Percentiles rank a stretch among this genome's conserved stretches.
Conservation (phyloP, 2,888 invertebrate genomes). For the Eledone cirrhosa region DNA sequence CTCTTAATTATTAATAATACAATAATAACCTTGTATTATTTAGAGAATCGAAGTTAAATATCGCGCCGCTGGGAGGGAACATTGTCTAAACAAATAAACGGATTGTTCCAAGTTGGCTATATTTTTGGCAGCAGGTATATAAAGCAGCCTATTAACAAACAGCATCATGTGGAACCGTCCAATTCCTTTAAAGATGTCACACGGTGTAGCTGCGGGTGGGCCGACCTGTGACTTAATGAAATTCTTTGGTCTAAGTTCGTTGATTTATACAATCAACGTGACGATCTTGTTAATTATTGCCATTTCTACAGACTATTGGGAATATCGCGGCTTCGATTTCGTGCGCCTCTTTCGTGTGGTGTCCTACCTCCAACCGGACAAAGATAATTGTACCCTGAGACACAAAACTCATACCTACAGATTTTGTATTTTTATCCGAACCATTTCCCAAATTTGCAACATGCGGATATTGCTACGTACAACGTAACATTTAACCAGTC, state of each 20-base stretch:
- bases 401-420: slow-evolving; percentile 50
- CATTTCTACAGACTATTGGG: slow-evolving; percentile 60
- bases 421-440: slow-evolving; percentile 36
- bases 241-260: slow-evolving; percentile 56
- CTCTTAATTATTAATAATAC: too few species aligned
- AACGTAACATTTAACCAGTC: slow-evolving; percentile 42
- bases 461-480: slow-evolving; percentile 11
- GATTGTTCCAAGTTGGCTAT: too few species aligned
- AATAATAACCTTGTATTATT: too few species aligned
- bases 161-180: slow-evolving; percentile 25
- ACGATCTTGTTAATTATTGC: slow-evolving; percentile 54
- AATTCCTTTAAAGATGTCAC: background rate
- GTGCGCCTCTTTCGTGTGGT: slow-evolving; percentile 40
- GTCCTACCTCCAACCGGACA: slow-evolving; percentile 38
- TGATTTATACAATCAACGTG: slow-evolving; percentile 58
- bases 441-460: background rate
- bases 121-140: too few species aligned
- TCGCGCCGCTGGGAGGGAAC: background rate
- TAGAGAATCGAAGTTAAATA: background rate
- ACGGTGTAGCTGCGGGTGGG: background rate
- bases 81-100: background rate
- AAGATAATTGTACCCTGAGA: slow-evolving; percentile 43
- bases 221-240: slow-evolving; percentile 31
- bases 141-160: background rate
- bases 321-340: slow-evolving; percentile 50